Evolutionary conservation across 2,888 invertebrate genomes (phyloP), one percentile per base, ranked within the genome.

Genomic region (Oscheius onirici): DNA sequence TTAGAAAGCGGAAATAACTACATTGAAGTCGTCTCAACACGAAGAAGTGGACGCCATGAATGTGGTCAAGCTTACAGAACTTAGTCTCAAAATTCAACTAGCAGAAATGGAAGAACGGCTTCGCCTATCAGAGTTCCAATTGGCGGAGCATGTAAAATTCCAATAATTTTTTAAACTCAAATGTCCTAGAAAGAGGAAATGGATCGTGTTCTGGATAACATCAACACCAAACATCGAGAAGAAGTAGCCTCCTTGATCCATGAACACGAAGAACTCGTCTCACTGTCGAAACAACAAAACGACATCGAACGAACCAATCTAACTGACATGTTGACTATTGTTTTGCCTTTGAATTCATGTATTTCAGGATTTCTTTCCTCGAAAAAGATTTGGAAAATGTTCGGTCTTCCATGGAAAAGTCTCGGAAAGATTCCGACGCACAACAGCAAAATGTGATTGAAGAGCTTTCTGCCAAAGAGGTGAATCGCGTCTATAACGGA

Each of bases 211-310:
- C 20, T 69, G n/a, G 69, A 69, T 0, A 22, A 28, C 34, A 15
- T 54, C 8, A 58, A 44, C 6, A 13, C 20, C 6, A 69, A 60
- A 58, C 69, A 58, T 20, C n/a, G 51, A n/a, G 57, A 44, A 20
- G 58, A 69, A 34, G 49, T 69, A 28, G 58, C 69, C 11, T 58
- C 43, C 28, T 20, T 69, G 20, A 69, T 69, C 20, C 20, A 44
- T 11, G 69, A 69, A 49, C 69, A 69, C 34, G 69, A 69, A 34
- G 69, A 69, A 20, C n/a, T 69, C 8, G 6, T 58, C 20, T 20
- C 11, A 0, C 17, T 41, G 22, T 26, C 26, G 3, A 46, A 46
- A 34, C 34, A 44, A 20, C 60, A 69, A 26, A 15, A 20, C 11
- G 69, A 57, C 8, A 58, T 69, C 15, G 69, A 69, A 34, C 44